phyloP scores from a whole-genome alignment of 2,797 vertebrate species.

The Notoglanidium macrostoma region DNA sequence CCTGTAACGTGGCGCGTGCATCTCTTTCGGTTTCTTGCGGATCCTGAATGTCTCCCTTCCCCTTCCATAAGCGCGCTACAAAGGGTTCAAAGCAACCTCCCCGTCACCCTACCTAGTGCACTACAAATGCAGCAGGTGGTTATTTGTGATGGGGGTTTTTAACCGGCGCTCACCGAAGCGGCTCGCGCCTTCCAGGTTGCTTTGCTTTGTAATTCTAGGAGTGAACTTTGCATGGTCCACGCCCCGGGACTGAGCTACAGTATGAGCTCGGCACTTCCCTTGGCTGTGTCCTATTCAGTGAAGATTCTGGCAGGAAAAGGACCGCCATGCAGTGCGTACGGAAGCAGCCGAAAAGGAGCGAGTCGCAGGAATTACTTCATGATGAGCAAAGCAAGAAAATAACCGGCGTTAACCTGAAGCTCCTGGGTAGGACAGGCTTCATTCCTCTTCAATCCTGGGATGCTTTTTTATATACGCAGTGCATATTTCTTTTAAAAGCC shows the following conservation, averaged over 20 bases:
- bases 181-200: conserved; percentile 19
- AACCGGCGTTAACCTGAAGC: conserved; percentile 58
- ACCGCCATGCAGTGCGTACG: conserved; percentile 67
- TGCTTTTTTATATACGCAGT: not conserved
- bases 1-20: not conserved
- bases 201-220: conserved; percentile 20
- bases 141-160: not conserved
- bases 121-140: not conserved
- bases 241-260: conserved; percentile 50
- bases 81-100: not conserved
- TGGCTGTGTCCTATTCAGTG: not conserved
- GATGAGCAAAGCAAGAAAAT: conserved; percentile 49
- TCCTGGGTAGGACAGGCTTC: conserved; percentile 68
- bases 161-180: not conserved
- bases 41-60: not conserved
- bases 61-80: not conserved
- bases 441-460: not conserved
- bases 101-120: not conserved
- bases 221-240: conserved; percentile 70
- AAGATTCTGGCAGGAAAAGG: not conserved
- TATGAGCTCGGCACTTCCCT: conserved; percentile 5
- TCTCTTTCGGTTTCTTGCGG: not conserved
- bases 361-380: conserved; percentile 63
- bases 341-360: conserved; percentile 57
- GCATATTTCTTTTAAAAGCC: not conserved